Percentiles rank a stretch among this genome's conserved stretches.
These are phyloP conservation scores for Apotomis betuletana DNA, from an alignment of 2,888 invertebrate genomes.

Conservation along the genomic window DNA sequence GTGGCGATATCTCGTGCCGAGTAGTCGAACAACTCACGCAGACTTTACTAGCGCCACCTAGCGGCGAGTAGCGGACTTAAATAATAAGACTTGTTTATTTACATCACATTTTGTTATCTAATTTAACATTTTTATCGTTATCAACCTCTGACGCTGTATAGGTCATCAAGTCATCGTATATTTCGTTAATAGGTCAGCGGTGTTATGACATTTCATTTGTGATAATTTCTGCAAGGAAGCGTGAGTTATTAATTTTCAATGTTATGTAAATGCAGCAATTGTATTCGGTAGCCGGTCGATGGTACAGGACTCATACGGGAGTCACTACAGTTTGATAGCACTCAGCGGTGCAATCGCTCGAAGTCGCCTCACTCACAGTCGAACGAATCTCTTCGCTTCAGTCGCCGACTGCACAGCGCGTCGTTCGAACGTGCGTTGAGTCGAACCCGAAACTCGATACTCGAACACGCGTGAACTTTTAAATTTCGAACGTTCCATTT, in stretches of 20 bases:
- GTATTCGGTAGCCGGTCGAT: neutral
- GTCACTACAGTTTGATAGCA: neutral
- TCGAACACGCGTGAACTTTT: constrained; percentile 53
- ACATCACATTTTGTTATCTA: constrained; percentile 24
- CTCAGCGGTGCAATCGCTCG: neutral
- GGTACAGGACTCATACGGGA: constrained; percentile 8
- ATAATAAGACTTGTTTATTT: constrained; percentile 3
- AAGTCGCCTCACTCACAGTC: neutral
- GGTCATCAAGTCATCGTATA: constrained; percentile 12
- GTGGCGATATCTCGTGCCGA: constrained; percentile 41
- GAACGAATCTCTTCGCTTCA: constrained; percentile 45
- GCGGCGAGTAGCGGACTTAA: constrained; percentile 10
- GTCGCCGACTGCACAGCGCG: constrained; percentile 61
- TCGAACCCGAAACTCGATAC: constrained; percentile 51
- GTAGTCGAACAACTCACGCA: constrained; percentile 4
- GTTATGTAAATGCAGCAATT: neutral
- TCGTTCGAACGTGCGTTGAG: constrained; percentile 55
- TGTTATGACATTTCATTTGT: neutral
- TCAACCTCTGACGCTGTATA: constrained; percentile 11
- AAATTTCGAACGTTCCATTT: constrained; percentile 42
- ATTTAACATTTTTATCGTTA: constrained; percentile 30
- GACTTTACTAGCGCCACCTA: constrained; percentile 13
- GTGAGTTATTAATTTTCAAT: neutral
- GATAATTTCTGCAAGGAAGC: constrained; percentile 2
- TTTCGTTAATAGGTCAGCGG: constrained; percentile 16